Conservation (phyloP, 2,888 invertebrate genomes). For the Lithophane ornitopus region DNA sequence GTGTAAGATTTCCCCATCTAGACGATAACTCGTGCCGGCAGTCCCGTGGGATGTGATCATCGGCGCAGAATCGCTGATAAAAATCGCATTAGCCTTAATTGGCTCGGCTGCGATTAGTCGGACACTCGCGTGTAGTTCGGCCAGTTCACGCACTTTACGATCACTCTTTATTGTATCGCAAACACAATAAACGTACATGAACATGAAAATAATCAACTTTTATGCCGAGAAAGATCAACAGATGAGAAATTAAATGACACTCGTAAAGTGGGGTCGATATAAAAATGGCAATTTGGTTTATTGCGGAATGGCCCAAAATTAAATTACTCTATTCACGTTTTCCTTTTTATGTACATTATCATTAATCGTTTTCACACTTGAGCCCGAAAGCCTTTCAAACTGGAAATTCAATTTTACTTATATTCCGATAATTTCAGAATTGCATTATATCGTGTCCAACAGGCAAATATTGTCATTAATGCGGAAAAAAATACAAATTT, state of each 20-base stretch:
- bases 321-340: constrained; percentile 22
- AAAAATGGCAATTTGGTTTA: constrained; percentile 25
- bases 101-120: constrained; percentile 65
- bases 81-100: constrained; percentile 76
- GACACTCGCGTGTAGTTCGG: constrained; percentile 40
- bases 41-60: constrained; percentile 59
- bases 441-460: background rate
- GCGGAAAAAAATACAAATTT: background rate
- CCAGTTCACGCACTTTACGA: constrained; percentile 53
- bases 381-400: constrained; percentile 1
- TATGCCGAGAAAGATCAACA: constrained; percentile 55
- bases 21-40: constrained; percentile 50
- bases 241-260: constrained; percentile 58
- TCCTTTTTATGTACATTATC: constrained; percentile 30
- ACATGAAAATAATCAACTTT: constrained; percentile 61
- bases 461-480: background rate
- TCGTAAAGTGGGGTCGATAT: constrained; percentile 42
- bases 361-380: constrained; percentile 11
- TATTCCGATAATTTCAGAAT: background rate
- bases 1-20: constrained; percentile 58
- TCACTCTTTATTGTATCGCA: constrained; percentile 54
- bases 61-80: constrained; percentile 69
- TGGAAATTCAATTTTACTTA: constrained; percentile 4
- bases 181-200: constrained; percentile 55
- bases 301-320: constrained; percentile 23